Conservation (phyloP, 2,888 invertebrate genomes). For the Drosophila acutilabella region DNA sequence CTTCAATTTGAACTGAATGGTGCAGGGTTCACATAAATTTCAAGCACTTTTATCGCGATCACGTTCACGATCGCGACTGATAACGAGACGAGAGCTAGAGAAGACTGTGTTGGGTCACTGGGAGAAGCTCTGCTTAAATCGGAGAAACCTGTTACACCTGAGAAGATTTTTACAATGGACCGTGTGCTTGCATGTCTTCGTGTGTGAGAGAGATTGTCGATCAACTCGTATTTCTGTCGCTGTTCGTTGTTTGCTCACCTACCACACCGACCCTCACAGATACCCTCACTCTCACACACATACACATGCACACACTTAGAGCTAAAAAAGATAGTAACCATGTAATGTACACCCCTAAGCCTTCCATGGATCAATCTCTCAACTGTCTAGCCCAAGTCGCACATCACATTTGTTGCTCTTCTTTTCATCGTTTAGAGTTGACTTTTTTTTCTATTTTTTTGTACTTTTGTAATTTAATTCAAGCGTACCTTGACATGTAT, state of each 20-base stretch:
- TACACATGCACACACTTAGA: not conserved
- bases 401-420: slow-evolving; percentile 63
- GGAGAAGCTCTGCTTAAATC: slow-evolving; percentile 79
- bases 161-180: slow-evolving; percentile 83
- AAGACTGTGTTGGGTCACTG: slow-evolving; percentile 59
- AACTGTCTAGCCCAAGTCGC: slow-evolving; percentile 41
- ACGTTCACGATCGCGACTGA: slow-evolving; percentile 44
- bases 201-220: slow-evolving; percentile 46
- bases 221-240: slow-evolving; percentile 69
- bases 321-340: slow-evolving; percentile 15
- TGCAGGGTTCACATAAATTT: slow-evolving; percentile 7
- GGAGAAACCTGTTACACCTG: slow-evolving; percentile 84
- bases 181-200: slow-evolving; percentile 31
- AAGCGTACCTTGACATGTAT: slow-evolving; percentile 62
- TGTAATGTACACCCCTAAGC: slow-evolving; percentile 60
- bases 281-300: slow-evolving; percentile 12
- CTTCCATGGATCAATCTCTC: slow-evolving; percentile 47
- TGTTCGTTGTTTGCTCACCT: slow-evolving; percentile 27
- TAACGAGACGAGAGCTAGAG: slow-evolving; percentile 54
- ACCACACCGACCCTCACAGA: slow-evolving; percentile 10
- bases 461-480: slow-evolving; percentile 74
- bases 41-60: slow-evolving; percentile 5
- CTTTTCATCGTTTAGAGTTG: slow-evolving; percentile 54
- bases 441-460: slow-evolving; percentile 21
- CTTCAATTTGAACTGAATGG: slow-evolving; percentile 73